phyloP scores from a whole-genome alignment of 2,797 vertebrate genomes.

The Fundulus diaphanus region DNA sequence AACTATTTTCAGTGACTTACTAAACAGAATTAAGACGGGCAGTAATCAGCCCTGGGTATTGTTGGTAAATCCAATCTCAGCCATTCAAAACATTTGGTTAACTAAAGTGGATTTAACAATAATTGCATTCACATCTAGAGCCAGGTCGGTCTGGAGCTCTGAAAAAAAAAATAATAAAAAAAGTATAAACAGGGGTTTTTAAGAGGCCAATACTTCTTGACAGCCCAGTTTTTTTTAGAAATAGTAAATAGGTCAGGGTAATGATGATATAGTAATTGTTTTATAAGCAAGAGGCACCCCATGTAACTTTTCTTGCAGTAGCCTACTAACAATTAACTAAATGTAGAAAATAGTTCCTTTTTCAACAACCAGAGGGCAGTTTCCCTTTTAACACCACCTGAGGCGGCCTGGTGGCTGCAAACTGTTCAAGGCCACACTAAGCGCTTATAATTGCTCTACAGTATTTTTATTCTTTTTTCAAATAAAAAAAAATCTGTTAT shows the following conservation, averaged over 20 bases:
- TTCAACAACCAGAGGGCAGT: constrained; percentile 47
- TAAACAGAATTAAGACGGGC: background rate
- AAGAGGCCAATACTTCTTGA: no score
- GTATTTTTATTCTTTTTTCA: background rate
- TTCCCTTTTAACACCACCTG: background rate
- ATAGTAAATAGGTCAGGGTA: no score
- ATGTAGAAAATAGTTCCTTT: background rate
- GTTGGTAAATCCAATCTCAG: no score
- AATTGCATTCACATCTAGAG: background rate
- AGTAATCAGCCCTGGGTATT: no score
- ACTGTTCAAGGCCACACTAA: background rate
- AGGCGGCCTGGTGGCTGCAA: background rate
- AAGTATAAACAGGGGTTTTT: no score
- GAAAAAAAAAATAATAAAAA: no score
- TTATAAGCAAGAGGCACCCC: background rate
- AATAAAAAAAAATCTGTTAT: background rate
- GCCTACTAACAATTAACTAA: background rate
- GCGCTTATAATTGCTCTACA: no score
- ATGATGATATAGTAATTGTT: background rate
- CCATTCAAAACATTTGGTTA: background rate
- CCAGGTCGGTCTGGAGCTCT: background rate
- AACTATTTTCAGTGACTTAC: background rate
- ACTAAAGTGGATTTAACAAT: background rate
- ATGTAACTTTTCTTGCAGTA: background rate
- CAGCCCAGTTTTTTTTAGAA: no score